phyloP scores from a whole-genome alignment of 2,797 vertebrate genomes.

The Gymnoscopelus braueri region DNA sequence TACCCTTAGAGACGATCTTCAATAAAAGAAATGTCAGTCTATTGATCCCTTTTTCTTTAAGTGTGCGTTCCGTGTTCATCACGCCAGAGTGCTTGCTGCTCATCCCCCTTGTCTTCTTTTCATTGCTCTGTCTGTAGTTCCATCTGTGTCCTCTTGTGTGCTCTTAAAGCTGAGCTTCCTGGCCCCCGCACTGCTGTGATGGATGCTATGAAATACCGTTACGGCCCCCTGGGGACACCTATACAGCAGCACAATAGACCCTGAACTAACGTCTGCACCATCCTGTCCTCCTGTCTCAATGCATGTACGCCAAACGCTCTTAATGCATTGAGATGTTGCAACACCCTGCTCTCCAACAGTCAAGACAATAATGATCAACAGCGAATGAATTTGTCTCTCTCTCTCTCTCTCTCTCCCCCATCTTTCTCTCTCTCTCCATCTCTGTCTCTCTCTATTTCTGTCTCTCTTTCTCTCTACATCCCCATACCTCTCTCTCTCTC shows the following conservation, averaged over 20 bases:
- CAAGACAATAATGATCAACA: too few species aligned
- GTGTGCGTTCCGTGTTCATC: background rate
- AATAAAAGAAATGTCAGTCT: too few species aligned
- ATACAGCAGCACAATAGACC: conserved; percentile 73
- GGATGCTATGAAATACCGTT: conserved; percentile 75
- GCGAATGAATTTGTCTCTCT: too few species aligned
- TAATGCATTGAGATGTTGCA: too few species aligned
- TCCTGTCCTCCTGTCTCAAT: conserved; percentile 48
- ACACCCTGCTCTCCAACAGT: too few species aligned
- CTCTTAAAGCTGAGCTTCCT: conserved; percentile 76
- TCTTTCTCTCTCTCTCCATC: too few species aligned
- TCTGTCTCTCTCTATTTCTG: too few species aligned
- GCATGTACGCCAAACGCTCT: conserved; percentile 41
- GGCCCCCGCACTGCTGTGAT: conserved; percentile 74
- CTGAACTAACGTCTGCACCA: conserved; percentile 75
- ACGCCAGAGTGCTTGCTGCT: conserved; percentile 16
- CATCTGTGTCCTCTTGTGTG: conserved; percentile 77
- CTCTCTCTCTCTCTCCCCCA: too few species aligned
- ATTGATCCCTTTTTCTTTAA: too few species aligned
- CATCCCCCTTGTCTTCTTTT: background rate
- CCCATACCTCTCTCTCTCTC: too few species aligned
- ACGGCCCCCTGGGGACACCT: conserved; percentile 78
- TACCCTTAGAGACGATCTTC: too few species aligned
- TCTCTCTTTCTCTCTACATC: too few species aligned
- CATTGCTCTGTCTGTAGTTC: conserved; percentile 55